Evolutionary conservation across 2,797 vertebrate species (phyloP), one percentile per base, ranked within the genome.

Genomic region (Acestrorhynchus altus): DNA sequence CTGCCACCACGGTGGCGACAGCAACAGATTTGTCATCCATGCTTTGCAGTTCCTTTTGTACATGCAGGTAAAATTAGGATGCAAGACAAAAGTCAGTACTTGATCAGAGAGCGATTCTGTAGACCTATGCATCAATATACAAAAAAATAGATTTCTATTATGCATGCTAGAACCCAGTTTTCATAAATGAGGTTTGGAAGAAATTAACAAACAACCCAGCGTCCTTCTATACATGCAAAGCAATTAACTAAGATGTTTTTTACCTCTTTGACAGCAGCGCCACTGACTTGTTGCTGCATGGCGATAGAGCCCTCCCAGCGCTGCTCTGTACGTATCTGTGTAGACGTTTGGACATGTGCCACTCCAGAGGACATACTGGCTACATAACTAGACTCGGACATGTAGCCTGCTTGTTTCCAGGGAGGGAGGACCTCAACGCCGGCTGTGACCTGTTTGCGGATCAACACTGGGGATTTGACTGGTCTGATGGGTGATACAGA

Each of bases 401-500:
- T 1, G 0, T 93, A 96, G 69, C 93, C 95, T 44, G 91, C 96
- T 82, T 96, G 96, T 82, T 95, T 99, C 97, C 97, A 99, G 28
- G 97, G 97, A 0, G 97, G 97, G 78, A 94, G 93, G 20, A 97
- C 95, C 66, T 98, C 97, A 0, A 94, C 69, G 31, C 91, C 90
- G 63, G 78, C 82, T 0, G 49, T 79, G 26, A 94, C 85, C 83
- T 94, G 89, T 90, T 95, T 96, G 39, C 95, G 94, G 46, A 87
- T 84, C 76, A 96, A 92, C 54, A 95, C 13, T 0, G 98, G 98
- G 42, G 97, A 99, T 87, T 92, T 98, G 40, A 99, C 95, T 1
- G 97, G 95, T 92, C 96, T 94, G 86, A 99, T 96, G 63, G 97
- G 96, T 4, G 97, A 98, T 20, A 97, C 92, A 0, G 96, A 97